Conservation (phyloP, 2,113 vertebrate species). For the Monarcha castaneiventris region DNA sequence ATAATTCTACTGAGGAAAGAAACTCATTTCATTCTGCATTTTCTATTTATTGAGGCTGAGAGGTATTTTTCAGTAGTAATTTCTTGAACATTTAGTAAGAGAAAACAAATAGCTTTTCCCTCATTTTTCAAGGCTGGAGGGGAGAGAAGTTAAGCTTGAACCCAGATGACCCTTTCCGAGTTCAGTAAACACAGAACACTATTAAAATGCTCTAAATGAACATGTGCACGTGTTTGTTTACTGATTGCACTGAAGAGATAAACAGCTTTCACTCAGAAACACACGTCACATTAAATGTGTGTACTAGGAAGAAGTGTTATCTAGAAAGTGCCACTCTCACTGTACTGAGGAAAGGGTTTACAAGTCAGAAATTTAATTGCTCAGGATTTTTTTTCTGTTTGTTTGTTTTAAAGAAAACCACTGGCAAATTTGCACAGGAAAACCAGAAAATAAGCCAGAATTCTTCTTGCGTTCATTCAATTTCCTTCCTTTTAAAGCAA, state of each 20-base stretch:
- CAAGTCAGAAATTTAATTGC: not conserved
- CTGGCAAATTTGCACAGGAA: not conserved
- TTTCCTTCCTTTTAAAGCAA: not conserved
- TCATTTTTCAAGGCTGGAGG: not conserved
- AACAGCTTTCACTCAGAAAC: not conserved
- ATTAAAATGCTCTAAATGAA: not conserved
- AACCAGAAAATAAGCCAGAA: not conserved
- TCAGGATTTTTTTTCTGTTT: not conserved
- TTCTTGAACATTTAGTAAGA: not conserved
- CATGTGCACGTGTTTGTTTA: not conserved
- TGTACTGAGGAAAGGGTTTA: not conserved
- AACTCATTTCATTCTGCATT: not conserved
- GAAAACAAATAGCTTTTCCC: not conserved
- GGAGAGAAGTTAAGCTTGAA: not conserved
- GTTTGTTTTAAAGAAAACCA: not conserved
- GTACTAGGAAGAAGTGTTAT: not conserved
- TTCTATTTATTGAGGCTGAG: not conserved
- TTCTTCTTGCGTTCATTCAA: fast-evolving
- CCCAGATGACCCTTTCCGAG: not conserved
- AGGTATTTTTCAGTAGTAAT: not conserved
- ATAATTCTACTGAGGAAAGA: not conserved
- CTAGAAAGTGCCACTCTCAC: not conserved
- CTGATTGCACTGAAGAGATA: constrained; percentile 13
- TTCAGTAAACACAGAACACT: not conserved
- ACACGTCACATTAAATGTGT: not conserved